Evolutionary conservation across 1,140 invertebrate species (phyloP).

Genomic region (Sitophilus oryzae): DNA sequence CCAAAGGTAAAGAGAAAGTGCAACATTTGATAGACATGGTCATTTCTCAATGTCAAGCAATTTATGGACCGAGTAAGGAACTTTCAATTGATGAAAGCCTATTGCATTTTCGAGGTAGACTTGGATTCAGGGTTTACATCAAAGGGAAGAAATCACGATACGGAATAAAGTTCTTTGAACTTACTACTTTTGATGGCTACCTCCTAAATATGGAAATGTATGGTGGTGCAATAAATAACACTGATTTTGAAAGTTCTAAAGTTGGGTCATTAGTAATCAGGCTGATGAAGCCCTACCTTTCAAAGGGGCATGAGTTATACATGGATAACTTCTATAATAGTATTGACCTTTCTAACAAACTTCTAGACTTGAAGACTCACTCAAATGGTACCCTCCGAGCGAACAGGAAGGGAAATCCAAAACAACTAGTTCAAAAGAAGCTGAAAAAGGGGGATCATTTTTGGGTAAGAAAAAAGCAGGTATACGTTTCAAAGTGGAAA

Average conservation of each 20-base stretch:
- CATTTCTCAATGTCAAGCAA: too few relatives aligned
- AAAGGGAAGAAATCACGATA: constrained; percentile 15
- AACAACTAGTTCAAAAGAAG: background rate
- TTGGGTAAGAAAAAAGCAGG: constrained; percentile 1
- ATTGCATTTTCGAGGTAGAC: too few relatives aligned
- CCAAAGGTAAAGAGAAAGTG: too few relatives aligned
- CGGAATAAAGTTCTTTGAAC: constrained; percentile 10
- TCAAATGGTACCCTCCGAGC: background rate
- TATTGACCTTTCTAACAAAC: constrained; percentile 2
- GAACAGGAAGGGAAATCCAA: constrained; percentile 1
- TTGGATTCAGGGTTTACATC: constrained; percentile 8
- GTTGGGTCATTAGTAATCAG: constrained; percentile 1
- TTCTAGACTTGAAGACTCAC: constrained; percentile 1
- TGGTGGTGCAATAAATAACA: background rate
- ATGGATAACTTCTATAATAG: constrained; percentile 17
- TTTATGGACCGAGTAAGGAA: too few relatives aligned
- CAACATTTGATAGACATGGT: too few relatives aligned
- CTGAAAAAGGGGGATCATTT: constrained; percentile 11
- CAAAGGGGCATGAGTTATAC: constrained; percentile 9
- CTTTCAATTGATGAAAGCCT: too few relatives aligned
- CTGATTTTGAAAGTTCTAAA: background rate
- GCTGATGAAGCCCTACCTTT: constrained; percentile 6
- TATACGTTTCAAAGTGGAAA: constrained; percentile 37
- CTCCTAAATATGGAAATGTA: constrained; percentile 17
- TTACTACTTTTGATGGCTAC: constrained; percentile 6